Conservation (phyloP, 1,140 invertebrate species). For the Heliconius nattereri region DNA sequence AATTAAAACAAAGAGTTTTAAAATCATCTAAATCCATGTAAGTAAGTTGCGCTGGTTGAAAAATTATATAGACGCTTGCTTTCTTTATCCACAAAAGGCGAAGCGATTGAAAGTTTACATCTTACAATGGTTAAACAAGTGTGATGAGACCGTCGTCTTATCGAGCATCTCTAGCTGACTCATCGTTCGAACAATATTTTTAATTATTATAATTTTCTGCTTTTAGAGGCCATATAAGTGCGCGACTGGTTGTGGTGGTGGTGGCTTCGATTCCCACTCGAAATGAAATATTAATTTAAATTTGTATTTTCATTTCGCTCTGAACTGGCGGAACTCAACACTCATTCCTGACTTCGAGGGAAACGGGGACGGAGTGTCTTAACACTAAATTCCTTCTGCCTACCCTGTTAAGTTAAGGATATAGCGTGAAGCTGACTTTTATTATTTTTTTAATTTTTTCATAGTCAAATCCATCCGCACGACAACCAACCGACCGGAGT, state of each 20-base stretch:
- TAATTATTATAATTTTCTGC: constrained; percentile 68
- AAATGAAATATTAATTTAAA: no score
- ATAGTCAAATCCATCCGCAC: constrained; percentile 61
- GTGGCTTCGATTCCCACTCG: no score
- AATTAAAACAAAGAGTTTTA: constrained; percentile 5
- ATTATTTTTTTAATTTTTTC: constrained; percentile 37
- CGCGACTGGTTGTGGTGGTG: no score
- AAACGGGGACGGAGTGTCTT: no score
- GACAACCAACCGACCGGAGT: constrained; percentile 59
- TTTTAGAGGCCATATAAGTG: no score
- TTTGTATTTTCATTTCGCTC: no score
- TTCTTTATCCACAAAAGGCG: constrained; percentile 48
- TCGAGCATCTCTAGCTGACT: constrained; percentile 67
- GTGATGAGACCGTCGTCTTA: constrained; percentile 66
- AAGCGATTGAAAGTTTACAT: constrained; percentile 65
- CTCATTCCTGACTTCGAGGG: no score
- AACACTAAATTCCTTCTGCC: no score
- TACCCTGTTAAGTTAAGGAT: no score
- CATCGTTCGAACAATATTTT: constrained; percentile 69
- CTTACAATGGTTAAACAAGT: constrained; percentile 57
- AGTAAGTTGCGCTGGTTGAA: constrained; percentile 40
- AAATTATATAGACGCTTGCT: constrained; percentile 44
- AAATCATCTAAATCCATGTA: constrained; percentile 23
- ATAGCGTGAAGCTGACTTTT: no score
- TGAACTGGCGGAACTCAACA: no score